Percentiles rank a stretch among this genome's conserved stretches.
Conservation (phyloP, 2,113 vertebrate genomes). For the Toxostoma redivivum region DNA sequence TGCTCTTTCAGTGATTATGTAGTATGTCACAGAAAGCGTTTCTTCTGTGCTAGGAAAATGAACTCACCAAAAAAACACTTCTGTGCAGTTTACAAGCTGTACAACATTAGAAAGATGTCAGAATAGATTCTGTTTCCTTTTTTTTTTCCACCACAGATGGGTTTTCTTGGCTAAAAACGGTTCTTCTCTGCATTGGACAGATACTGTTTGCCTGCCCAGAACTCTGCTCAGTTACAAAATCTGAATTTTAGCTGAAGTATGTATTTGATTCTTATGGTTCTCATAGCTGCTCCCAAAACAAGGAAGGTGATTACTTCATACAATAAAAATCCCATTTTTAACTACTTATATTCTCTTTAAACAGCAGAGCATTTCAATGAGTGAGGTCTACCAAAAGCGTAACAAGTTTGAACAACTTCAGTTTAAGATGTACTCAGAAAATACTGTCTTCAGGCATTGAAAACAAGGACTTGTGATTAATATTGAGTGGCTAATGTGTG, state of each 20-base stretch:
- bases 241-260: not conserved
- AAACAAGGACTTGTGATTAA: not conserved
- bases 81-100: constrained; percentile 2
- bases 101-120: not conserved
- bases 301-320: not conserved
- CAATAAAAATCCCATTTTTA: not conserved
- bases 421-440: not conserved
- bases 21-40: not conserved
- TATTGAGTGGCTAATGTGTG: not conserved
- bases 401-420: not conserved
- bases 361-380: not conserved
- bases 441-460: not conserved
- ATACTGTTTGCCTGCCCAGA: not conserved
- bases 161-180: not conserved
- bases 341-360: not conserved
- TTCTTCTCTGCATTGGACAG: not conserved
- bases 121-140: not conserved
- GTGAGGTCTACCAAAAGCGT: not conserved
- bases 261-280: not conserved
- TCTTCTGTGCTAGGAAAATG: not conserved
- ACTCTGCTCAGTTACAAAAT: not conserved
- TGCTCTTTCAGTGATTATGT: not conserved
- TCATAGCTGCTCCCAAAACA: not conserved
- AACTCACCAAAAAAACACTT: not conserved
- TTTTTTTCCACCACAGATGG: not conserved